Evolutionary conservation across 2,888 invertebrate genomes (phyloP).

Genomic region (Minunthozetes semirufus): DNA sequence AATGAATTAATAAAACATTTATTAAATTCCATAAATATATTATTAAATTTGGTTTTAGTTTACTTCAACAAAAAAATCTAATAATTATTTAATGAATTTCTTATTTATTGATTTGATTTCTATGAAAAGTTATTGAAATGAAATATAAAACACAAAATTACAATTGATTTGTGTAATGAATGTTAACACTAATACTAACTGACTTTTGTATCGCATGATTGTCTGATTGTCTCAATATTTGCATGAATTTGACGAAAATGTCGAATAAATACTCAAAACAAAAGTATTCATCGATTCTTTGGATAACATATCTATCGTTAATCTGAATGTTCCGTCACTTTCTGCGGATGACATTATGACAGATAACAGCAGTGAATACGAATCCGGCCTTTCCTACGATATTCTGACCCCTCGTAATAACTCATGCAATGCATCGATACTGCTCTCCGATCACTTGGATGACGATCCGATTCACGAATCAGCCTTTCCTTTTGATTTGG

Average conservation of each 20-base stretch:
- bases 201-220: too few species aligned
- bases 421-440: not conserved
- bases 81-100: too few species aligned
- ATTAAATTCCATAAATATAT: too few species aligned
- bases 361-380: not conserved
- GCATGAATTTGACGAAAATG: not conserved
- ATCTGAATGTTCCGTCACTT: not conserved
- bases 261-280: not conserved
- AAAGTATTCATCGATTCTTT: conserved; percentile 9
- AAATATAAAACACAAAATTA: too few species aligned
- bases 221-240: not conserved
- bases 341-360: not conserved
- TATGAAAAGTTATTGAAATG: too few species aligned
- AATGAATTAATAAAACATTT: too few species aligned
- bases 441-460: conserved; percentile 1
- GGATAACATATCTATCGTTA: conserved; percentile 12
- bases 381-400: not conserved
- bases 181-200: not conserved
- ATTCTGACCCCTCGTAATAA: not conserved
- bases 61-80: too few species aligned
- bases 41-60: too few species aligned
- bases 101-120: too few species aligned
- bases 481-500: not conserved
- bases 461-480: not conserved
- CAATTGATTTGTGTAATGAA: not conserved